These are phyloP conservation scores for Garra rufa DNA, from an alignment of 2,113 vertebrate species.

Conservation along the genomic window DNA sequence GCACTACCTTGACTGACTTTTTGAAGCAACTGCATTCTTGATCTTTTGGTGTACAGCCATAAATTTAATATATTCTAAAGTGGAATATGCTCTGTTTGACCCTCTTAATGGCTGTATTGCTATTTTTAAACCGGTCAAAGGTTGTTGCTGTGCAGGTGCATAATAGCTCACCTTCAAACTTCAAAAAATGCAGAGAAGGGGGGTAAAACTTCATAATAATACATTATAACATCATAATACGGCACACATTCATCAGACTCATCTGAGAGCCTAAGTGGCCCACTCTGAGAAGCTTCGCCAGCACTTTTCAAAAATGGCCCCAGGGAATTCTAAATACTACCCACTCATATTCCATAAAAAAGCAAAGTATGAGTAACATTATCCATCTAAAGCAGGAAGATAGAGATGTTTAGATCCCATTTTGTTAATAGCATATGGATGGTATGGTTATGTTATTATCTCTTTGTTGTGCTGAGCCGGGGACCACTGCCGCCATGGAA, in stretches of 20 bases:
- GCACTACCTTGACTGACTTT: not conserved
- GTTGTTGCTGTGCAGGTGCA: not conserved
- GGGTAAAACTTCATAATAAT: conserved; percentile 10
- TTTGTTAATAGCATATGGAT: conserved; percentile 59
- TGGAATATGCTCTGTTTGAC: not conserved
- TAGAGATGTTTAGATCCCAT: conserved; percentile 58
- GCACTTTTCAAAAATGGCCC: conserved; percentile 53
- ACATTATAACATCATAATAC: conserved; percentile 31
- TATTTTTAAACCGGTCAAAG: conserved; percentile 25
- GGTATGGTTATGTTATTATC: conserved; percentile 59
- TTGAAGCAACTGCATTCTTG: not conserved
- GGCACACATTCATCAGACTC: conserved; percentile 23
- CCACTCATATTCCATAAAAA: conserved; percentile 48
- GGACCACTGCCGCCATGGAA: conserved; percentile 58
- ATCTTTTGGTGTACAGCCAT: not conserved
- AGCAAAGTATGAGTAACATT: conserved; percentile 43
- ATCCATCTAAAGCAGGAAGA: conserved; percentile 47
- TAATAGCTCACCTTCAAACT: conserved; percentile 39
- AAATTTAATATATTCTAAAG: not conserved
- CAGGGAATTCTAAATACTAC: conserved; percentile 56
- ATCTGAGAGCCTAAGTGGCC: conserved; percentile 34
- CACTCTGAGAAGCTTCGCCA: conserved; percentile 42
- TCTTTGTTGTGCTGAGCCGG: conserved; percentile 54
- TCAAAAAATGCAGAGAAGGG: conserved; percentile 12
- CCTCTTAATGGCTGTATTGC: conserved; percentile 9